Evolutionary conservation across 2,113 vertebrate genomes (phyloP), one percentile per base, ranked within the genome.

Genomic region (Dendropsophus ebraccatus): DNA sequence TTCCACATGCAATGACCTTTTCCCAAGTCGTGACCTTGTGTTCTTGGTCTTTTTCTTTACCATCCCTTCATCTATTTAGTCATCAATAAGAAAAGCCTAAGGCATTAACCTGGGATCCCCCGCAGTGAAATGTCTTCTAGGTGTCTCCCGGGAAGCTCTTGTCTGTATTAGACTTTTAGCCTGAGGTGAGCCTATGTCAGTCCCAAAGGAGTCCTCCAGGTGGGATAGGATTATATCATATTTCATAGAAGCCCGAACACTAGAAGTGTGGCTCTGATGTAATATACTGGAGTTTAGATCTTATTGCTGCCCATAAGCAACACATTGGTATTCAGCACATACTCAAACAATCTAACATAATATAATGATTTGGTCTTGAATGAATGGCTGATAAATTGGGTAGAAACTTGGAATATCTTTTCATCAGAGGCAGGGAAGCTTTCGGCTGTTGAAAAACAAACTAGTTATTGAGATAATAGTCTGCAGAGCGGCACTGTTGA

Each of bases 301-400:
- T 56, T 78, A 37, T 56, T 60, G n/a, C 28, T 62, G 35, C 13
- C 47, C n/a, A 65, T 28, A 65, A 79, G 32, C 13, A 80, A 45
- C 67, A 35, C 77, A 86, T 86, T 86, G 85, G 13, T 74, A 86
- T 86, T 86, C 77, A n/a, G 25, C n/a, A 47, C 67, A 60, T 81
- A 19, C 52, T 50, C 54, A 23, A 32, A 81, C 78, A 32, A 81
- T 81, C 25, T 74, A 62, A 86, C 60, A 13, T 86, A 81, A 49
- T 81, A 28, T 86, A 86, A 86, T 86, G 85, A 81, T 86, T 81
- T 74, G 80, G 77, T 86, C 85, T 62, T 81, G 85, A 86, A 72
- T 86, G 77, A 70, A 72, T 74, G 78, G 54, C 50, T 86, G 78
- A 86, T 86, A 86, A 81, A 86, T 81, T 86, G 60, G 85, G 77